Percentiles rank a stretch among this genome's conserved stretches.
phyloP scores from a whole-genome alignment of 2,113 vertebrate genomes.

The Petroica traversi region DNA sequence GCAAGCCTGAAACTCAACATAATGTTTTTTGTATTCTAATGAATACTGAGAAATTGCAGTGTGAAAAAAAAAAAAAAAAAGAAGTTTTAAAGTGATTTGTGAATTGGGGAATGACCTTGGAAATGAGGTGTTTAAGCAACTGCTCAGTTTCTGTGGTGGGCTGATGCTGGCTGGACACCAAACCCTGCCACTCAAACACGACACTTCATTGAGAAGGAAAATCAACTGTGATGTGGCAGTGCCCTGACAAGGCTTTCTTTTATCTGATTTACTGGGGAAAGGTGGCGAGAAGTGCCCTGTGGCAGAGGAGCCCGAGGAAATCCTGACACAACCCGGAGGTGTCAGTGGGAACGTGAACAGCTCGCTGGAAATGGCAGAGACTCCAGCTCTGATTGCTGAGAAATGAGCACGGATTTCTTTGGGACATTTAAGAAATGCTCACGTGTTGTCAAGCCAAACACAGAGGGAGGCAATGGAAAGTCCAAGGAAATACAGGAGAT shows the following conservation, averaged over 20 bases:
- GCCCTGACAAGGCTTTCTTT: neutral
- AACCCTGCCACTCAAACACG: fast-evolving
- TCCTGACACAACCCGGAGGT: neutral
- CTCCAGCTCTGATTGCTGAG: no score
- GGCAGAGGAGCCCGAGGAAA: neutral
- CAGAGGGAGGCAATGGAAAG: neutral
- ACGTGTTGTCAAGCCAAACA: neutral
- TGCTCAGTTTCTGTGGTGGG: neutral
- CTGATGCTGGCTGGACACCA: neutral
- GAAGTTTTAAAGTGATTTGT: neutral
- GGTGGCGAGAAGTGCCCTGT: neutral
- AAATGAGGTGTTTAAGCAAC: neutral
- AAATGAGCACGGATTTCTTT: neutral
- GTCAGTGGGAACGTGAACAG: neutral
- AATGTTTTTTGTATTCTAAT: neutral
- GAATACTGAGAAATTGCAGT: neutral
- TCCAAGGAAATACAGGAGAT: neutral
- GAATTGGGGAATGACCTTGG: neutral
- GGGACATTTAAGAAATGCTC: neutral
- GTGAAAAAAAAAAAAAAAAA: neutral
- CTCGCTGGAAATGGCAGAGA: neutral
- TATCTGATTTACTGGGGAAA: neutral
- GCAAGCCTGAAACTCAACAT: neutral
- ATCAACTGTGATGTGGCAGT: neutral
- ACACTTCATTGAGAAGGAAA: neutral